Evolutionary conservation across 2,888 invertebrate genomes (phyloP).

Genomic region (Alloscopus bannaensis): DNA sequence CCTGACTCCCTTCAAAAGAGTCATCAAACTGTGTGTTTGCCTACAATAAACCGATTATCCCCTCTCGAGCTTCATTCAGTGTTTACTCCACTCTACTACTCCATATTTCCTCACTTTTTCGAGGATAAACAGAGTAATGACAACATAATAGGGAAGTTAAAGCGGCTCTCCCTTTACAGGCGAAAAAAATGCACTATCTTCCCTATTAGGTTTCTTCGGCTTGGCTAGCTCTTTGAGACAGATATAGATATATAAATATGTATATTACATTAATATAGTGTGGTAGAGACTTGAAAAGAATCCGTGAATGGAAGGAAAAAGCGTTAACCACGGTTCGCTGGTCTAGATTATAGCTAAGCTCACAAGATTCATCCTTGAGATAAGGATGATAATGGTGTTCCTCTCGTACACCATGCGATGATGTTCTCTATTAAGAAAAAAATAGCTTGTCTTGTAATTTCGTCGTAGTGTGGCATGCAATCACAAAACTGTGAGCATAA

Average conservation of each 20-base stretch:
- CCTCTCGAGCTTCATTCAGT: conserved; percentile 22
- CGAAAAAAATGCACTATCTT: background rate
- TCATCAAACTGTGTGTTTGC: conserved; percentile 37
- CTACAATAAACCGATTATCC: conserved; percentile 57
- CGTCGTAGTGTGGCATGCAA: too few relatives aligned
- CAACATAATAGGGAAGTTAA: conserved; percentile 23
- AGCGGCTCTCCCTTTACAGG: too few relatives aligned
- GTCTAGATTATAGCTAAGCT: conserved; percentile 45
- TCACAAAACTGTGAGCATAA: conserved; percentile 39
- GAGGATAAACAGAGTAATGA: conserved; percentile 28
- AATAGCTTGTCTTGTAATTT: conserved; percentile 34
- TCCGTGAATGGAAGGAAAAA: conserved; percentile 29
- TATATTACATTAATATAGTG: too few relatives aligned
- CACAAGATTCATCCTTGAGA: conserved; percentile 51
- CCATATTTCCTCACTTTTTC: background rate
- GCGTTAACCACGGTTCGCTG: conserved; percentile 57
- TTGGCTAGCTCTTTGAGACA: background rate
- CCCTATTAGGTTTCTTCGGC: too few relatives aligned
- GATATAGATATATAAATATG: background rate
- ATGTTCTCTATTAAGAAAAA: conserved; percentile 41
- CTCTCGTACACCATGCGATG: conserved; percentile 45
- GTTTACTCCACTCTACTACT: conserved; percentile 15
- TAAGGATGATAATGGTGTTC: conserved; percentile 20
- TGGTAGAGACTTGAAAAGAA: conserved; percentile 26
- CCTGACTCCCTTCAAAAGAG: conserved; percentile 29